A percentile compares a stretch with the other conserved stretches of the same genome.
Evolutionary conservation across 30 jellyfish, hydroid and myxozoan genomes (phyloP).

Genomic region (Aurelia aurita): DNA sequence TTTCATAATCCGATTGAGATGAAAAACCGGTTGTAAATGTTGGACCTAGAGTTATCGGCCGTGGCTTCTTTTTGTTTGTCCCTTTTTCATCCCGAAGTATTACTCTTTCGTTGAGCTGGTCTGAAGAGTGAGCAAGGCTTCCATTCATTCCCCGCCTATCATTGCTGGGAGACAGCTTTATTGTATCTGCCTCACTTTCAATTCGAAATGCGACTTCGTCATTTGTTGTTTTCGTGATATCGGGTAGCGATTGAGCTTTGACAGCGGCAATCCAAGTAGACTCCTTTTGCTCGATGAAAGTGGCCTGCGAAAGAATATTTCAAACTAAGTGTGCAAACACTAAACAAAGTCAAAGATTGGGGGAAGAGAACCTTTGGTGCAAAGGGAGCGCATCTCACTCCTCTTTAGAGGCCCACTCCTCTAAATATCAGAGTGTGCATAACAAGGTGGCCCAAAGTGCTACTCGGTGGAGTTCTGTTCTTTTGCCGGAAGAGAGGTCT

Average conservation of each 20-base stretch:
- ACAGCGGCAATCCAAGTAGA: slow-evolving; percentile 23
- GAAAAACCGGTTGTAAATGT: slow-evolving; percentile 42
- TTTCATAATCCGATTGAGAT: slow-evolving; percentile 52
- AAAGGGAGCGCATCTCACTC: no score
- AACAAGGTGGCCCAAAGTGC: no score
- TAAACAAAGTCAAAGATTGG: neutral
- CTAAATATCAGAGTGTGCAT: no score
- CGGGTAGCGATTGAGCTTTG: slow-evolving; percentile 52
- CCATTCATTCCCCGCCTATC: neutral
- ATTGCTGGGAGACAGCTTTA: neutral
- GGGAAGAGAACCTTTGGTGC: neutral
- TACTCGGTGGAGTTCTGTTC: no score
- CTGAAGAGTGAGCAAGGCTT: slow-evolving; percentile 12
- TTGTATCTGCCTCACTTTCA: neutral
- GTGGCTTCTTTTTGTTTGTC: slow-evolving; percentile 19
- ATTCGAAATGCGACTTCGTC: neutral
- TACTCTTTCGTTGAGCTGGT: slow-evolving; percentile 1
- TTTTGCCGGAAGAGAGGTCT: no score
- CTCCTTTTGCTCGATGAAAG: neutral
- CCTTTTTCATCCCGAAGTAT: slow-evolving; percentile 21
- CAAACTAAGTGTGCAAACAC: neutral
- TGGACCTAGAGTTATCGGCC: slow-evolving; percentile 67
- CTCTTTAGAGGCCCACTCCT: no score
- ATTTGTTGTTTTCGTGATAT: slow-evolving; percentile 20
- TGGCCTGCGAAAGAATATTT: neutral